A percentile compares a stretch with the other conserved stretches of the same genome.
Conservation (phyloP, 2,888 invertebrate species). For the Drosophila lutescens region DNA sequence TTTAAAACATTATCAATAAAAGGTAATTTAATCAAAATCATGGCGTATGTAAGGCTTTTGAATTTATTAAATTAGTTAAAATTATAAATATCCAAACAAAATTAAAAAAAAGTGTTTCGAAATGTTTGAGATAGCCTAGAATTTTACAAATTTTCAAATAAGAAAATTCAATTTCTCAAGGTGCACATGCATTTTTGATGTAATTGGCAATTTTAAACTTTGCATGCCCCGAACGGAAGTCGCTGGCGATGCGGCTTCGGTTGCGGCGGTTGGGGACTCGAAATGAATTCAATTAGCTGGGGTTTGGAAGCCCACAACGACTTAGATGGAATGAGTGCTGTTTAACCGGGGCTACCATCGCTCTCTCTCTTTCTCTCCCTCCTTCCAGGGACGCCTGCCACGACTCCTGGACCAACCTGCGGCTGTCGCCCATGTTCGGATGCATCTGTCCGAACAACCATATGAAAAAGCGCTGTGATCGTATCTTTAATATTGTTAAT, state of each 20-base stretch:
- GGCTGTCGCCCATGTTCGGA: slow-evolving; percentile 95
- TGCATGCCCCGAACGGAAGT: slow-evolving; percentile 68
- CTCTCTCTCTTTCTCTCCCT: slow-evolving; percentile 5
- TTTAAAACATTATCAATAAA: no score
- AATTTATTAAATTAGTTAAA: neutral
- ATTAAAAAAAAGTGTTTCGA: no score
- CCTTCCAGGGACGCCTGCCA: slow-evolving; percentile 91
- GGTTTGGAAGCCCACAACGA: neutral
- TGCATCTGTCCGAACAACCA: slow-evolving; percentile 96
- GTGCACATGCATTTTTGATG: slow-evolving; percentile 76
- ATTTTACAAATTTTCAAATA: no score
- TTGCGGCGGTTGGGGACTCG: slow-evolving; percentile 21
- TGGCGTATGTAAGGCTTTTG: no score
- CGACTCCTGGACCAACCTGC: slow-evolving; percentile 94
- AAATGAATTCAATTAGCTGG: slow-evolving; percentile 61
- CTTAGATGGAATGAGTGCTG: neutral
- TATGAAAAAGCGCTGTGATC: slow-evolving; percentile 94
- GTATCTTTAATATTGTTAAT: slow-evolving; percentile 94
- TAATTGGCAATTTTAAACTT: slow-evolving; percentile 77
- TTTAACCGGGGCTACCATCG: slow-evolving; percentile 23
- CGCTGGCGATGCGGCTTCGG: slow-evolving; percentile 29
- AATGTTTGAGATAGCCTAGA: no score
- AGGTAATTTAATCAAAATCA: no score
- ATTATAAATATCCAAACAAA: no score
- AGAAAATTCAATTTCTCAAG: neutral